Conservation (phyloP, 2,113 vertebrate genomes). For the Erythrolamprus reginae region DNA sequence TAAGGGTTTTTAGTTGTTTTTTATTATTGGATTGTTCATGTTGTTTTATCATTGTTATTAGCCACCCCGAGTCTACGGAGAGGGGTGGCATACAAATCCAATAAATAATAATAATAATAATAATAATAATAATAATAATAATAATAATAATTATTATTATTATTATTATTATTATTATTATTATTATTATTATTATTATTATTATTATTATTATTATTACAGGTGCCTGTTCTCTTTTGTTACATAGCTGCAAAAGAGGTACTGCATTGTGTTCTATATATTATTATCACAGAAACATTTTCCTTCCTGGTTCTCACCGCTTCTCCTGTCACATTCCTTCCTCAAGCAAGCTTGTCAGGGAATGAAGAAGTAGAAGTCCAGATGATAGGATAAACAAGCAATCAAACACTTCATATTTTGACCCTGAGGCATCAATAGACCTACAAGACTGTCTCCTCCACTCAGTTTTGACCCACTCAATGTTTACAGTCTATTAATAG, state of each 20-base stretch:
- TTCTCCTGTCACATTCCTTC: not conserved
- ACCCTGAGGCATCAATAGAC: not conserved
- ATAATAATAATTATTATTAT: too few relatives aligned
- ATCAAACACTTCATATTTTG: not conserved
- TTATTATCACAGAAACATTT: not conserved
- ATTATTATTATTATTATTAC: too few relatives aligned
- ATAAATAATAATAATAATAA: too few relatives aligned
- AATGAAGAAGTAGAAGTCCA: not conserved
- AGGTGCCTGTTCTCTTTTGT: not conserved
- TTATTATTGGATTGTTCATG: too few relatives aligned
- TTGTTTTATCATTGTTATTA: too few relatives aligned
- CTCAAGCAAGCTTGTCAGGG: not conserved
- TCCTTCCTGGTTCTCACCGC: not conserved
- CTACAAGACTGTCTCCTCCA: not conserved
- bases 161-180: too few relatives aligned
- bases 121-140: too few relatives aligned
- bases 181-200: too few relatives aligned
- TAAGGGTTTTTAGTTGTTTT: too few relatives aligned
- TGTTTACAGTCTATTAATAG: not conserved
- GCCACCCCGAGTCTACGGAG: too few relatives aligned
- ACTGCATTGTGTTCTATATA: not conserved
- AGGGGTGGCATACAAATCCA: too few relatives aligned
- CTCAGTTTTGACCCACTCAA: not conserved
- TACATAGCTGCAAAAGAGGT: not conserved
- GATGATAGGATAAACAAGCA: not conserved